A percentile compares a stretch with the other conserved stretches of the same genome.
These are phyloP conservation scores for Tinea trinotella DNA, from an alignment of 2,888 invertebrate genomes.

Conservation along the genomic window DNA sequence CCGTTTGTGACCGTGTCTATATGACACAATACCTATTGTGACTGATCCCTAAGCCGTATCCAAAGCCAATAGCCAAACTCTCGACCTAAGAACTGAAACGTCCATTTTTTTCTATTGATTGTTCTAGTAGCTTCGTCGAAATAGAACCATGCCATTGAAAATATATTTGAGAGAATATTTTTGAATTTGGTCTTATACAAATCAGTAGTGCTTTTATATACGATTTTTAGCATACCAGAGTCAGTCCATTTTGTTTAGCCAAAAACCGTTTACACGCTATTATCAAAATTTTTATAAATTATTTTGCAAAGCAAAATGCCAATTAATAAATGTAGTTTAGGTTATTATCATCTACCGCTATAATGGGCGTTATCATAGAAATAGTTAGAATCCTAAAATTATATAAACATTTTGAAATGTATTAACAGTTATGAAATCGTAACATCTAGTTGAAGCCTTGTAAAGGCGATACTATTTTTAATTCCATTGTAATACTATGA, in stretches of 20 bases:
- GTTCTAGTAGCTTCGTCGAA: slow-evolving; percentile 64
- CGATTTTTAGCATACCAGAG: slow-evolving; percentile 59
- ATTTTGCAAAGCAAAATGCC: slow-evolving; percentile 32
- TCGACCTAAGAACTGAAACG: slow-evolving; percentile 70
- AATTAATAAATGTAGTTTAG: slow-evolving; percentile 19
- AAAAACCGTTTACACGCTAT: slow-evolving; percentile 52
- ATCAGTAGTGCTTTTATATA: slow-evolving; percentile 69
- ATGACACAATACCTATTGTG: slow-evolving; percentile 7
- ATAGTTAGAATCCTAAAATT: neutral
- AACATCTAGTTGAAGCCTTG: neutral
- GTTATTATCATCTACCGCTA: neutral
- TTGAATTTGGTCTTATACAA: slow-evolving; percentile 64
- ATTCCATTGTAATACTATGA: neutral
- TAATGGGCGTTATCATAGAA: slow-evolving; percentile 2
- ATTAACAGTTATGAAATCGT: neutral
- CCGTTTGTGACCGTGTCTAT: neutral
- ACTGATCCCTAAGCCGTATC: slow-evolving; percentile 38
- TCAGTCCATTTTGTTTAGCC: slow-evolving; percentile 70
- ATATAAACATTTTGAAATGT: neutral
- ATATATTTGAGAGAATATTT: slow-evolving; percentile 67
- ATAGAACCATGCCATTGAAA: slow-evolving; percentile 58
- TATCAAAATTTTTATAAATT: slow-evolving; percentile 45
- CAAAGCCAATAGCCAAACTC: slow-evolving; percentile 59
- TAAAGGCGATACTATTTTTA: neutral
- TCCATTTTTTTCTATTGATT: slow-evolving; percentile 69